These are phyloP conservation scores for Balaeniceps rex DNA, from an alignment of 2,113 vertebrate species.

Conservation along the genomic window DNA sequence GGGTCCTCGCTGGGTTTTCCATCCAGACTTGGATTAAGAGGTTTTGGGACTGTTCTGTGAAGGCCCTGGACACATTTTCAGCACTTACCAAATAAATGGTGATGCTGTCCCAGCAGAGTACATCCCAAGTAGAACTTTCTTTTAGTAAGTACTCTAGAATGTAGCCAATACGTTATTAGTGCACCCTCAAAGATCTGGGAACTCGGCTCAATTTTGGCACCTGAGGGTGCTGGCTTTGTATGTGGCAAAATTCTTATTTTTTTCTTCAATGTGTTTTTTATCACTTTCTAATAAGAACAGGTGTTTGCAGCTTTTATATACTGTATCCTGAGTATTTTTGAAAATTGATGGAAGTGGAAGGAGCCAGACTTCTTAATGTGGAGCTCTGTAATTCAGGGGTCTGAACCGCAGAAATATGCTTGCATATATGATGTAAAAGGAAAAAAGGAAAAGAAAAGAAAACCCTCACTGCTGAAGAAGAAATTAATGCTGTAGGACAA, in stretches of 20 bases:
- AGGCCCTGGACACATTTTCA: background rate
- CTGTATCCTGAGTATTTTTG: background rate
- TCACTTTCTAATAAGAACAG: background rate
- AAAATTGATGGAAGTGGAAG: background rate
- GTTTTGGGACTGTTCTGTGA: background rate
- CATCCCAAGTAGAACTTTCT: background rate
- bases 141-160: background rate
- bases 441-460: background rate
- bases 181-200: background rate
- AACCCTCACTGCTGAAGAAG: background rate
- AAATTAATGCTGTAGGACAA: background rate
- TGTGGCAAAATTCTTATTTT: background rate
- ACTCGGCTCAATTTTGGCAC: background rate
- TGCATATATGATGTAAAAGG: background rate
- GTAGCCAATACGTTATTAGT: background rate
- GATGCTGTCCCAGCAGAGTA: background rate
- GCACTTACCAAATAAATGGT: background rate
- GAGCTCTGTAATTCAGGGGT: background rate
- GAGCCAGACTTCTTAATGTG: background rate
- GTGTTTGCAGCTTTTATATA: background rate
- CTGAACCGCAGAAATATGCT: background rate
- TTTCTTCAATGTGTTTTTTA: background rate
- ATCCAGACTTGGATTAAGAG: background rate
- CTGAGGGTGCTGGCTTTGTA: background rate
- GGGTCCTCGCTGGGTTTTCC: fast-evolving